These are phyloP conservation scores for Aphrophora alni DNA, from an alignment of 2,888 invertebrate genomes.

Conservation along the genomic window DNA sequence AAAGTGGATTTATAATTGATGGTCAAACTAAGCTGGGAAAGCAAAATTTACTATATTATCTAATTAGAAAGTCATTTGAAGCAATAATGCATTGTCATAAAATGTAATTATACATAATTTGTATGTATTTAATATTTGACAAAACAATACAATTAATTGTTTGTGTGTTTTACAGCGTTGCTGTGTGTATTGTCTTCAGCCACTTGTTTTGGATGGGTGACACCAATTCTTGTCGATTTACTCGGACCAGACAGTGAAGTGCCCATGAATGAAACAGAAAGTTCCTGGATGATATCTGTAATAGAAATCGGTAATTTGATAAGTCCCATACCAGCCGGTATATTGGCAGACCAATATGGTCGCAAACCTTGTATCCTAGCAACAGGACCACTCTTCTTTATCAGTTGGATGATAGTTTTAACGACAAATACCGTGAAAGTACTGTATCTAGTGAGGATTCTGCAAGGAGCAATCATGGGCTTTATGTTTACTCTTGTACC, in stretches of 20 bases:
- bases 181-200: conserved; percentile 37
- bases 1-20: too few relatives aligned
- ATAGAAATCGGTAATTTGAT: conserved; percentile 42
- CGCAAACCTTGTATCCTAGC: conserved; percentile 45
- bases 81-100: too few relatives aligned
- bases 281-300: conserved; percentile 41
- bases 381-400: conserved; percentile 44
- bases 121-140: too few relatives aligned
- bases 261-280: conserved; percentile 40
- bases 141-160: too few relatives aligned
- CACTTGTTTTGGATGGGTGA: conserved; percentile 41
- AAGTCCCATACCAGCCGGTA: conserved; percentile 40
- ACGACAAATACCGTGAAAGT: conserved; percentile 42
- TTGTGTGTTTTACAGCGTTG: conserved; percentile 32
- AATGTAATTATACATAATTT: too few relatives aligned
- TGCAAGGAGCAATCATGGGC: conserved; percentile 37
- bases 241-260: conserved; percentile 24
- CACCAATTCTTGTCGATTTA: conserved; percentile 38
- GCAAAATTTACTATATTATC: too few relatives aligned
- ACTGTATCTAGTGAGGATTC: conserved; percentile 43
- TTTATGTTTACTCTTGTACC: conserved; percentile 39
- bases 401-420: conserved; percentile 47
- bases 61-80: too few relatives aligned
- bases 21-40: too few relatives aligned
- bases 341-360: conserved; percentile 45